These are phyloP conservation scores for Drosophila paranaensis DNA, from an alignment of 2,888 invertebrate genomes.

Conservation along the genomic window DNA sequence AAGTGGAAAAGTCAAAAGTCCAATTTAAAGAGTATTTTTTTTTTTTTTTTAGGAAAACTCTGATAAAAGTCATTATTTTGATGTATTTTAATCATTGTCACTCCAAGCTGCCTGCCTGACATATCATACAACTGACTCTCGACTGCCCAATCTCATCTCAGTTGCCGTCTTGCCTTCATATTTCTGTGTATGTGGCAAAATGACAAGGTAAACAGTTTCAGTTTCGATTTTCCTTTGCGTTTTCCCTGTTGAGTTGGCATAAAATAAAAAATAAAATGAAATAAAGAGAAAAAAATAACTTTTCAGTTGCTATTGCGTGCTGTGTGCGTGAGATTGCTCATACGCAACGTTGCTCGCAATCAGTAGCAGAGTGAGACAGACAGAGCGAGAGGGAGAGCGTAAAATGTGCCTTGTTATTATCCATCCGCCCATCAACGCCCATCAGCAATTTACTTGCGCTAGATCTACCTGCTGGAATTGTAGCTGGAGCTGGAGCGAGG, in stretches of 20 bases:
- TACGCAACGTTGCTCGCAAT: constrained; percentile 53
- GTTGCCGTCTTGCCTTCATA: background rate
- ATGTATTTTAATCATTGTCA: constrained; percentile 8
- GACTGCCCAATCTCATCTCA: background rate
- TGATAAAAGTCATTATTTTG: constrained; percentile 9
- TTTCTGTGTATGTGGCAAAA: constrained; percentile 17
- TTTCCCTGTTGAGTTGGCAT: constrained; percentile 43
- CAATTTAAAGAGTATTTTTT: constrained; percentile 6
- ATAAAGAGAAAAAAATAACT: constrained; percentile 13
- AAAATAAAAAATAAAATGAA: constrained; percentile 33
- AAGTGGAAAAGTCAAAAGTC: background rate
- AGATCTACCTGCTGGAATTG: constrained; percentile 8
- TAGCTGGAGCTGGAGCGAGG: background rate
- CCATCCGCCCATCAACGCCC: constrained; percentile 1
- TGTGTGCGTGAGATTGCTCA: constrained; percentile 62
- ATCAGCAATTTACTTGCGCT: constrained; percentile 30
- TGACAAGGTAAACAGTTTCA: constrained; percentile 53
- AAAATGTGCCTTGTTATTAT: constrained; percentile 31
- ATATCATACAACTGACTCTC: background rate
- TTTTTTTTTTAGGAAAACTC: background rate
- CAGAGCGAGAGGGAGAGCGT: constrained; percentile 9
- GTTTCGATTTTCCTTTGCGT: constrained; percentile 55
- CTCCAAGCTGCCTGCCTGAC: background rate
- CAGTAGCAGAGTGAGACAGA: background rate
- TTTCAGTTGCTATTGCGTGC: constrained; percentile 30